Percentiles rank a stretch among this genome's conserved stretches.
These are phyloP conservation scores for Rhinophrynus dorsalis DNA, from an alignment of 2,797 vertebrate species.

Conservation along the genomic window DNA sequence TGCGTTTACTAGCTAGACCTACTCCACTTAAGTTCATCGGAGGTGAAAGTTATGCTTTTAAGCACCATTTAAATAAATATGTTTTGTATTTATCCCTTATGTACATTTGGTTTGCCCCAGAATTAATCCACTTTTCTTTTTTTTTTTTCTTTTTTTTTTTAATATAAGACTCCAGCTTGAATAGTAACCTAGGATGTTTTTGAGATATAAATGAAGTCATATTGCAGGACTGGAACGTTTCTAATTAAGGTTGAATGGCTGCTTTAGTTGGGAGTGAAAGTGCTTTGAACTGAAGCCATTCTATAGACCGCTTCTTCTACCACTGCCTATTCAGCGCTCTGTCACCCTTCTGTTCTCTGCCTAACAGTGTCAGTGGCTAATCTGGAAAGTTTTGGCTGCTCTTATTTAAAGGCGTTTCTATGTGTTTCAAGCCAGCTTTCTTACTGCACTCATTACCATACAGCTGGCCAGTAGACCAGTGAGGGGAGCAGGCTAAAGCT, in stretches of 20 bases:
- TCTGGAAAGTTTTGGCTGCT: slow-evolving; percentile 88
- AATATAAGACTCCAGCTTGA: too few species aligned
- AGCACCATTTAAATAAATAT: too few species aligned
- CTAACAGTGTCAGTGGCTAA: slow-evolving; percentile 63
- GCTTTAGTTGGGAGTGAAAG: not conserved
- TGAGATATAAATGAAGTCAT: not conserved
- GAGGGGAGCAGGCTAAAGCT: slow-evolving; percentile 77
- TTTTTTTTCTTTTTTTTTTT: too few species aligned
- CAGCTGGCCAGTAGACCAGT: slow-evolving; percentile 91
- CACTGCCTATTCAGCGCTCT: not conserved
- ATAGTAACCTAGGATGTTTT: not conserved
- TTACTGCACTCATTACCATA: slow-evolving; percentile 96
- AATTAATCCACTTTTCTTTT: too few species aligned
- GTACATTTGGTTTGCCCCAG: too few species aligned
- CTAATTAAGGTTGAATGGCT: not conserved
- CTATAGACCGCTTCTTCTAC: not conserved
- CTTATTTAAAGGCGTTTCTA: slow-evolving; percentile 84
- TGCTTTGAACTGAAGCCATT: not conserved
- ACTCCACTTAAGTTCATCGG: too few species aligned
- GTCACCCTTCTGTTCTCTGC: not conserved
- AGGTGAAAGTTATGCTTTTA: too few species aligned
- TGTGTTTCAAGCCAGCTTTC: slow-evolving; percentile 79
- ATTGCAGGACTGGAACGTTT: not conserved
- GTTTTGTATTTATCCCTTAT: too few species aligned
- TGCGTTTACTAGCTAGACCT: too few species aligned